A percentile compares a stretch with the other conserved stretches of the same genome.
phyloP scores from a whole-genome alignment of 2,888 invertebrate genomes.

The Lucinisca nassula region DNA sequence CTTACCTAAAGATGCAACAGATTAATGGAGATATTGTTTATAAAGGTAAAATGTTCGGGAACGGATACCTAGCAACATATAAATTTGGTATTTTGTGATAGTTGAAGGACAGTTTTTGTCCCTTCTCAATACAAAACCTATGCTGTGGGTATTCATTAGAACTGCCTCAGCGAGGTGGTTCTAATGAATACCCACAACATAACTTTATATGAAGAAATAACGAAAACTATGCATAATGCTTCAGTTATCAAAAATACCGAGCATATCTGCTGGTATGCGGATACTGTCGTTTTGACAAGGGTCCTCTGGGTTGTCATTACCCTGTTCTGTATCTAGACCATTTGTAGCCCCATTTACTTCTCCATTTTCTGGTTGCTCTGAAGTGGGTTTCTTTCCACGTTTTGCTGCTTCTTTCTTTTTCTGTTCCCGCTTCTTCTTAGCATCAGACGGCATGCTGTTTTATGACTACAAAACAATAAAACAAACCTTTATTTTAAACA shows the following conservation, averaged over 20 bases:
- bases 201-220: background rate
- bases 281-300: too few species aligned
- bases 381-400: conserved; percentile 87
- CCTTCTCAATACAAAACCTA: background rate
- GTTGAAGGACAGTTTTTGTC: background rate
- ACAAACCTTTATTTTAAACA: too few species aligned
- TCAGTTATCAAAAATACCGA: too few species aligned
- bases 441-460: conserved; percentile 99
- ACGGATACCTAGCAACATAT: too few species aligned
- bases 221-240: too few species aligned
- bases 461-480: too few species aligned
- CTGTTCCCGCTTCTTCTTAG: conserved; percentile 99
- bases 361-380: conserved; percentile 26
- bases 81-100: too few species aligned
- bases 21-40: too few species aligned
- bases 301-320: too few species aligned
- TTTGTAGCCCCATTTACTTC: conserved; percentile 53
- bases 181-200: background rate
- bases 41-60: too few species aligned
- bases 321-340: conserved; percentile 25
- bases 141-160: background rate
- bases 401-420: conserved; percentile 98
- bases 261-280: too few species aligned
- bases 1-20: too few species aligned
- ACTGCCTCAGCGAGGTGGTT: background rate